phyloP scores from a whole-genome alignment of 2,797 vertebrate genomes.

The Scleropages formosus region DNA sequence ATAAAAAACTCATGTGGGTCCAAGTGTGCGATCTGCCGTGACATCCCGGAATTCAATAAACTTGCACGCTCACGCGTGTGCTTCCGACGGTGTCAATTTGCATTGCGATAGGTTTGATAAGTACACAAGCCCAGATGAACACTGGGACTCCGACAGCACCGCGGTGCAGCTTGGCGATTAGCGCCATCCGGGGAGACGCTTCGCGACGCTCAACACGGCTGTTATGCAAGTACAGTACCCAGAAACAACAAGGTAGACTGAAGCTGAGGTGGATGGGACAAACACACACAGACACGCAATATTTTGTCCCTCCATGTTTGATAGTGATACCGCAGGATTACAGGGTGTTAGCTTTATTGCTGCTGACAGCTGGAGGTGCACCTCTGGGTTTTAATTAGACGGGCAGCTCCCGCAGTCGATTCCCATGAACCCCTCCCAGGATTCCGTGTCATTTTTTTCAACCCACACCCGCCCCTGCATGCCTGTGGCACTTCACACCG shows the following conservation, averaged over 20 bases:
- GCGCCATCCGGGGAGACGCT: too few species aligned
- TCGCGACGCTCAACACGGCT: too few species aligned
- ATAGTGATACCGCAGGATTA: background rate
- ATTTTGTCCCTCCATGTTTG: background rate
- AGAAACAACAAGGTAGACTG: constrained; percentile 2
- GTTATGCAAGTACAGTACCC: background rate
- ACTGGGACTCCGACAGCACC: too few species aligned
- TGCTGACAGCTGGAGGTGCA: background rate
- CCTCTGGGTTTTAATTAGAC: background rate
- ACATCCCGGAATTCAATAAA: background rate
- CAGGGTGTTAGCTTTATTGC: background rate
- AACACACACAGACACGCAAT: constrained; percentile 17
- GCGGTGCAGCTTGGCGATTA: too few species aligned
- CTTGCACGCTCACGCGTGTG: background rate
- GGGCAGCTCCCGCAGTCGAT: too few species aligned
- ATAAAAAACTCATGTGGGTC: background rate
- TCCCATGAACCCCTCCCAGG: too few species aligned
- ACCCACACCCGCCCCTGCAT: too few species aligned
- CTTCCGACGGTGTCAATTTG: background rate
- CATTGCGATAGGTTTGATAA: background rate
- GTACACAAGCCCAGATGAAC: too few species aligned
- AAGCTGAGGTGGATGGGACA: too few species aligned
- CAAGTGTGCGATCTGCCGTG: background rate
- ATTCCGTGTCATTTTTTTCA: too few species aligned
- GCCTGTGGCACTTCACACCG: too few species aligned